These are phyloP conservation scores for Orchesellides sinensis DNA, from an alignment of 2,888 invertebrate genomes.

Conservation along the genomic window DNA sequence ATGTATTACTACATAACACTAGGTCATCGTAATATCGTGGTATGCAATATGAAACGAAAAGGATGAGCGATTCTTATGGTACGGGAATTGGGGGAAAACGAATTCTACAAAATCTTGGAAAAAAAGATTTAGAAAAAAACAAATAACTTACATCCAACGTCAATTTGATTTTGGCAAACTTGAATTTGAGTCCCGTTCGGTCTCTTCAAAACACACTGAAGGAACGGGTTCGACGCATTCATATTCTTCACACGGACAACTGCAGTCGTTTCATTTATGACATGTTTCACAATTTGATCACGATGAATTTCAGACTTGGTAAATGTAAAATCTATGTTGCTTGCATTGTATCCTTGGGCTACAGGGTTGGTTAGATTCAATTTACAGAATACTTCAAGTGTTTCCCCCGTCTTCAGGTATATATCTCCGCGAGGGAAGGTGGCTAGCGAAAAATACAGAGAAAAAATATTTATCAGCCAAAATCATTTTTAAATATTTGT, in stretches of 20 bases:
- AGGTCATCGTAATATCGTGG: neutral
- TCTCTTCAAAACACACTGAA: slow-evolving; percentile 80
- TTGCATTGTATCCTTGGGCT: slow-evolving; percentile 79
- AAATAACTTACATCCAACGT: slow-evolving; percentile 80
- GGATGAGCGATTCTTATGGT: neutral
- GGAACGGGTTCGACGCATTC: slow-evolving; percentile 79
- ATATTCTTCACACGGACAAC: slow-evolving; percentile 80
- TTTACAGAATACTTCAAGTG: slow-evolving; percentile 83
- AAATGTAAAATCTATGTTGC: slow-evolving; percentile 78
- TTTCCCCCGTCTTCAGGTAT: slow-evolving; percentile 80
- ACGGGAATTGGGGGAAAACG: neutral
- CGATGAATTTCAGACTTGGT: slow-evolving; percentile 55
- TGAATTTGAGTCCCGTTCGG: slow-evolving; percentile 64
- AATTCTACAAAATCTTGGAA: neutral
- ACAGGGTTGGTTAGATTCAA: slow-evolving; percentile 79
- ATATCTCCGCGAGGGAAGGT: slow-evolving; percentile 81
- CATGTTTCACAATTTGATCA: slow-evolving; percentile 76
- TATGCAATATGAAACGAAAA: neutral
- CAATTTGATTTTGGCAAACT: slow-evolving; percentile 80
- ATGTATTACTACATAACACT: too few species aligned
- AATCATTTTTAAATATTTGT: slow-evolving; percentile 18
- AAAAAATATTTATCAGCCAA: slow-evolving; percentile 2
- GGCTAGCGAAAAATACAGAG: slow-evolving; percentile 74
- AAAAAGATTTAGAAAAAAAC: slow-evolving; percentile 6
- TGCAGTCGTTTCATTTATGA: slow-evolving; percentile 83